Conservation (phyloP, 1,140 invertebrate genomes). For the Mesaphorura yosii region DNA sequence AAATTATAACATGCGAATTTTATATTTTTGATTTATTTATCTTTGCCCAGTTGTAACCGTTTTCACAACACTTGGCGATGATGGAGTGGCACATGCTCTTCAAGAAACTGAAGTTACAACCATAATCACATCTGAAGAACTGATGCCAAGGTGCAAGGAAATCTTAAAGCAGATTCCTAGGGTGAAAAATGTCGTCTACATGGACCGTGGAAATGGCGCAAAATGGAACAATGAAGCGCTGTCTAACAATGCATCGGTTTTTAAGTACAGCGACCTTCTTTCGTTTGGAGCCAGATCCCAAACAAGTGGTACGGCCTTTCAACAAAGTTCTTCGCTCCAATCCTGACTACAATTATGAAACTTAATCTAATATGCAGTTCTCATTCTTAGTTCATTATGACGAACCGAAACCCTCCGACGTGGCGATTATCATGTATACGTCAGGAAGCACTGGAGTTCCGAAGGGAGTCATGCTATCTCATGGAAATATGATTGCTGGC, state of each 20-base stretch:
- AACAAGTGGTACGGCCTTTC: neutral
- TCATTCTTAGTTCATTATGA: conserved; percentile 29
- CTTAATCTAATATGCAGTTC: neutral
- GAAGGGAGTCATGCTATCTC: conserved; percentile 73
- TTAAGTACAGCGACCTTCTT: conserved; percentile 3
- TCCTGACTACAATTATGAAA: too few species aligned
- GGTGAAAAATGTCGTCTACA: conserved; percentile 70
- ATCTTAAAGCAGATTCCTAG: conserved; percentile 55
- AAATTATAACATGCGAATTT: too few species aligned
- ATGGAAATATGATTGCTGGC: conserved; percentile 79
- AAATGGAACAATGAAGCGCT: neutral
- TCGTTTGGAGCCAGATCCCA: neutral
- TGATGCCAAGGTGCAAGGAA: conserved; percentile 75
- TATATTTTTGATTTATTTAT: too few species aligned
- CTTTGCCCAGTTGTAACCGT: conserved; percentile 72
- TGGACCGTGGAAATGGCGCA: conserved; percentile 44
- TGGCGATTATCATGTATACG: conserved; percentile 94
- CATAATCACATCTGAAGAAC: conserved; percentile 79
- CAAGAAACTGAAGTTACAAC: conserved; percentile 89
- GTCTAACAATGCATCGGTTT: conserved; percentile 1
- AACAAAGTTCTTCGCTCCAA: too few species aligned
- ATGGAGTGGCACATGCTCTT: conserved; percentile 87
- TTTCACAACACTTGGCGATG: conserved; percentile 91
- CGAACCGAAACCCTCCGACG: conserved; percentile 57
- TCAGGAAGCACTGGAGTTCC: conserved; percentile 85